Conservation (phyloP, 2,888 invertebrate species). For the Drosophila nr. perissopoda region DNA sequence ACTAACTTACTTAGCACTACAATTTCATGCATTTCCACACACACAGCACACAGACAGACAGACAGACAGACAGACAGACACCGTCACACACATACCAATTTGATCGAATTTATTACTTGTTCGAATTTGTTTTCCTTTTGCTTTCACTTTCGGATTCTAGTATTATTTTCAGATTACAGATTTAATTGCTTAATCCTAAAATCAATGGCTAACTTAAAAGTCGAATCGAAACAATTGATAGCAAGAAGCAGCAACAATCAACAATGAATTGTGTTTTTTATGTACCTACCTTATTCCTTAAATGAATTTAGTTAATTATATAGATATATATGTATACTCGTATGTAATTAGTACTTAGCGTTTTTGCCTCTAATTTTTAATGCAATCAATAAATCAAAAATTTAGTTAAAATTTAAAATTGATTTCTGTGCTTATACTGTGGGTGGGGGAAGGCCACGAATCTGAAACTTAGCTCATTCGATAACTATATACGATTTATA, state of each 20-base stretch:
- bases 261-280: conserved; percentile 53
- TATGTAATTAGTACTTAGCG: conserved; percentile 48
- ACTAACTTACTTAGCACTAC: conserved; percentile 25
- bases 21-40: conserved; percentile 30
- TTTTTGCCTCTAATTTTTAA: conserved; percentile 58
- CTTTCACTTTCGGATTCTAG: conserved; percentile 36
- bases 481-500: not conserved
- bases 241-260: conserved; percentile 43
- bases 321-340: conserved; percentile 30
- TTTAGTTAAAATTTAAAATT: conserved; percentile 30
- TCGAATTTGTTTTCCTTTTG: conserved; percentile 44
- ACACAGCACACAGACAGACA: not conserved
- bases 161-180: conserved; percentile 37
- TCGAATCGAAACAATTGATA: conserved; percentile 2
- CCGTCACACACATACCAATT: conserved; percentile 10
- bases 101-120: conserved; percentile 63
- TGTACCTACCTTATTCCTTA: conserved; percentile 62
- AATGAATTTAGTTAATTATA: conserved; percentile 52
- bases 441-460: not conserved
- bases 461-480: not conserved
- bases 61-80: not conserved
- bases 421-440: not conserved
- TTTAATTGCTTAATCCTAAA: conserved; percentile 1
- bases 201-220: conserved; percentile 2
- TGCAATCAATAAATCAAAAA: conserved; percentile 62